A percentile compares a stretch with the other conserved stretches of the same genome.
Conservation (phyloP, 2,888 invertebrate genomes). For the Dinocampus coccinellae region DNA sequence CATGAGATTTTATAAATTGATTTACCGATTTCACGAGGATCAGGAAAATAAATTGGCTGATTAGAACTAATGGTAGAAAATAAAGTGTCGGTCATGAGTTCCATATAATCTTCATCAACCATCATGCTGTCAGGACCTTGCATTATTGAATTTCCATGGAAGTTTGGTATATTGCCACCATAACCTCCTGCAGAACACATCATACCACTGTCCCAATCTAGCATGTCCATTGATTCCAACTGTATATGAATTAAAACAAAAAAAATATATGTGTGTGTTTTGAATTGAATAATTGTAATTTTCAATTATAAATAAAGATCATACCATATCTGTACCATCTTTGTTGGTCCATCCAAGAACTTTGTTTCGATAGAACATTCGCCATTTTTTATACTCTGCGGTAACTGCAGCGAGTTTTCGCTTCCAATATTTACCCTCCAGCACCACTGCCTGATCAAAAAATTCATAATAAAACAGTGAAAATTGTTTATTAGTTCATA, state of each 20-base stretch:
- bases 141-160: slow-evolving; percentile 54
- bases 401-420: slow-evolving; percentile 95
- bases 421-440: slow-evolving; percentile 99
- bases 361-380: slow-evolving; percentile 89
- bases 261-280: slow-evolving; percentile 12
- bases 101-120: slow-evolving; percentile 88
- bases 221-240: slow-evolving; percentile 81
- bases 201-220: slow-evolving; percentile 74
- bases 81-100: slow-evolving; percentile 89
- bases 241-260: slow-evolving; percentile 61
- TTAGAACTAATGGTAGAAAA: slow-evolving; percentile 87
- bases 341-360: slow-evolving; percentile 81
- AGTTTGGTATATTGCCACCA: slow-evolving; percentile 55
- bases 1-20: slow-evolving; percentile 16
- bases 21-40: slow-evolving; percentile 95
- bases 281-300: no score
- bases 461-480: not conserved
- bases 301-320: no score
- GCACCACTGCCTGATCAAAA: slow-evolving; percentile 85
- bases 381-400: slow-evolving; percentile 99
- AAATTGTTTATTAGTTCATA: not conserved
- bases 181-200: slow-evolving; percentile 56
- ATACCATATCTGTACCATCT: slow-evolving; percentile 82
- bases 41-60: slow-evolving; percentile 96
- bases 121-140: slow-evolving; percentile 76